Conservation (phyloP, 1,140 invertebrate genomes). For the Cyclargus thomasi region DNA sequence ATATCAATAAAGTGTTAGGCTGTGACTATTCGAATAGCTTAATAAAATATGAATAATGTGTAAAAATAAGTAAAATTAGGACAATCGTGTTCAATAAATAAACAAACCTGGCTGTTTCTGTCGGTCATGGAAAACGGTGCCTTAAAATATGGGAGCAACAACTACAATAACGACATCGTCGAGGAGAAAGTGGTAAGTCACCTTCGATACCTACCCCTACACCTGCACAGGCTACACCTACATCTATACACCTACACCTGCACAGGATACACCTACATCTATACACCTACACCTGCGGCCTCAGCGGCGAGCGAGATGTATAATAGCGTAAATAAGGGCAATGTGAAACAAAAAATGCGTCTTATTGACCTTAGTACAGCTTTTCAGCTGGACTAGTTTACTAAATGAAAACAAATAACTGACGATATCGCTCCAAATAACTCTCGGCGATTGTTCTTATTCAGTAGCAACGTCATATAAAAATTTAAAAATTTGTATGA, state of each 20-base stretch:
- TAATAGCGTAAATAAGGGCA: background rate
- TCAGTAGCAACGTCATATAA: too few relatives aligned
- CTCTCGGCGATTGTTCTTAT: too few relatives aligned
- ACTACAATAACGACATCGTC: constrained; percentile 70
- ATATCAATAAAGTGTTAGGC: constrained; percentile 22
- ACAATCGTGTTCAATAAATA: constrained; percentile 40
- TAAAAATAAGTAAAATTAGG: constrained; percentile 34
- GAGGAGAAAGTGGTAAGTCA: constrained; percentile 71
- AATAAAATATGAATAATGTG: constrained; percentile 29
- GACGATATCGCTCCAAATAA: too few relatives aligned
- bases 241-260: background rate
- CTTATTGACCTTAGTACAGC: background rate
- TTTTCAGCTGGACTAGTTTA: background rate
- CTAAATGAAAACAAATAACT: too few relatives aligned
- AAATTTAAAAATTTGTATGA: too few relatives aligned
- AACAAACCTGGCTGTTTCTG: constrained; percentile 49
- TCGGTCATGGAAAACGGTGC: constrained; percentile 76
- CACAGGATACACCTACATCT: background rate
- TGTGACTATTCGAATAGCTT: constrained; percentile 28
- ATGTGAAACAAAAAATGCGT: background rate
- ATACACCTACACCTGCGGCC: background rate
- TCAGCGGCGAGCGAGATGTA: background rate
- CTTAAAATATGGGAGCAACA: constrained; percentile 76
- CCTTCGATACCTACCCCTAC: background rate
- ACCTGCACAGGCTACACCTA: background rate